Percentiles rank a stretch among this genome's conserved stretches.
Evolutionary conservation across 1,140 invertebrate genomes (phyloP).

Genomic region (Zaprionus gabonicus): DNA sequence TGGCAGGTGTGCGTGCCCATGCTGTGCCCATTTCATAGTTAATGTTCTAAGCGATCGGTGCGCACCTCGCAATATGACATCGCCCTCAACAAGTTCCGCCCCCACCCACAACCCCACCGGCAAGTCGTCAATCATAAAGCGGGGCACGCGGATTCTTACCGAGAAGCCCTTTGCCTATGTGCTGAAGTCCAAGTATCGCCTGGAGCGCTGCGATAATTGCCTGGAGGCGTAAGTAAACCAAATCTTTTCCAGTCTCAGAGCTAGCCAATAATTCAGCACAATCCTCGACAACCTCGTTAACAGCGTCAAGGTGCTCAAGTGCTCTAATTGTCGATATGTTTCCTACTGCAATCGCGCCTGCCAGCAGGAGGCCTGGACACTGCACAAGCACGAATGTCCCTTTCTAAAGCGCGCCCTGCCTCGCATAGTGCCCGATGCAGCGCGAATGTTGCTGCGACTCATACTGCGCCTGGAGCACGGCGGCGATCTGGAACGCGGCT

Average conservation of each 20-base stretch:
- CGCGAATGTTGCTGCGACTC: slow-evolving; percentile 89
- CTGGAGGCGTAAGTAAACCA: slow-evolving; percentile 86
- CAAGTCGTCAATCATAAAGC: slow-evolving; percentile 43
- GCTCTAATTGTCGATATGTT: slow-evolving; percentile 92
- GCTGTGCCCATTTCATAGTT: slow-evolving; percentile 39
- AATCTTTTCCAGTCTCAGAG: not conserved
- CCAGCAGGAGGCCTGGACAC: slow-evolving; percentile 90
- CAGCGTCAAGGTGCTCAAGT: slow-evolving; percentile 89
- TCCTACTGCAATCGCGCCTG: slow-evolving; percentile 91
- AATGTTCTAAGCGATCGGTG: slow-evolving; percentile 10
- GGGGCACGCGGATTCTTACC: slow-evolving; percentile 86
- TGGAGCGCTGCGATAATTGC: slow-evolving; percentile 87
- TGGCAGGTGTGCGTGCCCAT: slow-evolving; percentile 39
- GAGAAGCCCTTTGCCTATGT: slow-evolving; percentile 88
- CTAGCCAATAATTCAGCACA: not conserved
- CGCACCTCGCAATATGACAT: slow-evolving; percentile 44
- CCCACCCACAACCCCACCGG: not conserved
- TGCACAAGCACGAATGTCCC: slow-evolving; percentile 91
- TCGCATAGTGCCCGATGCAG: slow-evolving; percentile 89
- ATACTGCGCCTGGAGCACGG: slow-evolving; percentile 89
- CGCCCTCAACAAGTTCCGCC: slow-evolving; percentile 3
- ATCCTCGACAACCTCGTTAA: slow-evolving; percentile 61
- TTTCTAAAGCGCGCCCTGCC: slow-evolving; percentile 89
- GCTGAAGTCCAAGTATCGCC: slow-evolving; percentile 86
- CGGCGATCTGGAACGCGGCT: slow-evolving; percentile 87